Evolutionary conservation across 37 sponge, comb jelly and placozoan species (phyloP).

Genomic region (Mnemiopsis leidyi): DNA sequence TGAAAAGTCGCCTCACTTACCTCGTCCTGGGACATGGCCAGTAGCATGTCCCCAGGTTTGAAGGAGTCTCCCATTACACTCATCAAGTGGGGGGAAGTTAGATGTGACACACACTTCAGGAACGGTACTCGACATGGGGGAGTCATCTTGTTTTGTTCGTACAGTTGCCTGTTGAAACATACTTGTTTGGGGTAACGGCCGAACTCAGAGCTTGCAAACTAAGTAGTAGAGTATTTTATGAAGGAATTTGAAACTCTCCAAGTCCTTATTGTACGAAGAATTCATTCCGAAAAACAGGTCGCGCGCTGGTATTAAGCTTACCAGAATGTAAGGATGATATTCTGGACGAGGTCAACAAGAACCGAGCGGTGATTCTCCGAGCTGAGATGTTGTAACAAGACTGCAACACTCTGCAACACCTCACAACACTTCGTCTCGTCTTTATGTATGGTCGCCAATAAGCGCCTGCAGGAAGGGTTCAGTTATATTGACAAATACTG

Average conservation of each 20-base stretch:
- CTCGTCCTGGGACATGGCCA: neutral
- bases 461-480: neutral
- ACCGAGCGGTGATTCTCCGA: neutral
- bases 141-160: neutral
- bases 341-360: neutral
- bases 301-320: too few species aligned
- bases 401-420: neutral
- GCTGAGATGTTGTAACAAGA: neutral
- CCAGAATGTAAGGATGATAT: conserved; percentile 1
- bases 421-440: conserved; percentile 20
- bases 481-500: too few species aligned
- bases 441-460: neutral
- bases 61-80: neutral
- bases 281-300: too few species aligned
- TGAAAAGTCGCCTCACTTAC: too few species aligned
- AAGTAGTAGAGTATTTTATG: too few species aligned
- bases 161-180: neutral
- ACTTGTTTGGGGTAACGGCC: neutral
- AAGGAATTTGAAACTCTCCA: too few species aligned
- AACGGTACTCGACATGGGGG: conserved; percentile 10
- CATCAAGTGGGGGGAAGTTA: neutral
- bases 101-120: neutral
- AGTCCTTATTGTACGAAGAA: too few species aligned
- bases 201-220: too few species aligned
- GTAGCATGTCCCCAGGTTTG: conserved; percentile 5